Conservation (phyloP, 2,797 vertebrate species). For the Sarcoramphus papa region DNA sequence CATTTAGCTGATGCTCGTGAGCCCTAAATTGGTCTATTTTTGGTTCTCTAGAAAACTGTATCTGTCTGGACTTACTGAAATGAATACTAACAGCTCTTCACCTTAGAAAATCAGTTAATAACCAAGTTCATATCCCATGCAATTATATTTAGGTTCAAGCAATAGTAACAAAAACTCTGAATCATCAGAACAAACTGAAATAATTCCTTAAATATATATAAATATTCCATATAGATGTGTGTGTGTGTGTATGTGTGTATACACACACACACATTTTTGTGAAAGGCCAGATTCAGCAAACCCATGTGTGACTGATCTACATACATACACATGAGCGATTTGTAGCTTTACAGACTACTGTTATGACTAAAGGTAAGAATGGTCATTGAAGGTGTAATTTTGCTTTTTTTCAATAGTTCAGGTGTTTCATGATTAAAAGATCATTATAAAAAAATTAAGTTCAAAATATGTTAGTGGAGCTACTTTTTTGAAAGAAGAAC, state of each 20-base stretch:
- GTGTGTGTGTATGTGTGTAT: not conserved
- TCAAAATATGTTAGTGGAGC: not conserved
- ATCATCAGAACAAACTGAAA: not conserved
- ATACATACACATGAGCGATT: not conserved
- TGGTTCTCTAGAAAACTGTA: not conserved
- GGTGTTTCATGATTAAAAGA: not conserved
- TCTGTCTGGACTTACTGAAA: not conserved
- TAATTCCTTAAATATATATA: not conserved
- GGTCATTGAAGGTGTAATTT: not conserved
- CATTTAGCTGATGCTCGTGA: not conserved
- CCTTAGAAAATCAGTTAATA: not conserved
- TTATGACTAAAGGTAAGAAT: not conserved
- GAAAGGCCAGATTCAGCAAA: not conserved
- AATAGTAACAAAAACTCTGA: not conserved
- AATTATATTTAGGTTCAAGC: not conserved
- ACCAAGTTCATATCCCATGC: not conserved
- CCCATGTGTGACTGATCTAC: not conserved
- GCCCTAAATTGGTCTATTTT: not conserved
- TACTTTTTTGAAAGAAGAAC: not conserved
- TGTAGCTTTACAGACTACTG: not conserved
- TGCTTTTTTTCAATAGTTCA: not conserved
- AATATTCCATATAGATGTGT: not conserved
- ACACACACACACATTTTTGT: not conserved
- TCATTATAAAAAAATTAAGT: not conserved
- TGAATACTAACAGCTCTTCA: not conserved